Evolutionary conservation across 2,113 vertebrate species (phyloP).

Genomic region (Acrocephalus kingi): DNA sequence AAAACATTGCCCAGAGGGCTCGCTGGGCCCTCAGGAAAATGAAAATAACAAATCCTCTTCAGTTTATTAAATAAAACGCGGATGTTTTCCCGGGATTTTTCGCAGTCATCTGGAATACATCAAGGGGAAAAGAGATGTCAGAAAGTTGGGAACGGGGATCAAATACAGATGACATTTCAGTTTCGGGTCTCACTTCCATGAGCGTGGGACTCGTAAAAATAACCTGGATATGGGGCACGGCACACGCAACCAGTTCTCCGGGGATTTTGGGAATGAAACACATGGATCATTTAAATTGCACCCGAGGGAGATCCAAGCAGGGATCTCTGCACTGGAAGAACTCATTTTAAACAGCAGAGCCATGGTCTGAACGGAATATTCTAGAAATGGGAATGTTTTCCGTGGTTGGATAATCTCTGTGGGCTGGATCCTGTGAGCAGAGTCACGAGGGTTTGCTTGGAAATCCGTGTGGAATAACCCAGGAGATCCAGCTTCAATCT

Average conservation of each 20-base stretch:
- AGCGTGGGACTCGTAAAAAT: not conserved
- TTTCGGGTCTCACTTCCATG: not conserved
- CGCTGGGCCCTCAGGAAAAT: not conserved
- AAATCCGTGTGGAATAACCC: not conserved
- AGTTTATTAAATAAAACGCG: not conserved
- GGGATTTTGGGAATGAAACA: not conserved
- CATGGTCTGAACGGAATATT: not conserved
- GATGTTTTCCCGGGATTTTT: not conserved
- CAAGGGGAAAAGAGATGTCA: not conserved
- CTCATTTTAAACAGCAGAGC: not conserved
- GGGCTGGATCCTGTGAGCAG: not conserved
- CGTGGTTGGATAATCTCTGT: not conserved
- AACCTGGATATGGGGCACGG: not conserved
- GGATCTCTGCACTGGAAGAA: not conserved
- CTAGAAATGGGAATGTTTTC: not conserved
- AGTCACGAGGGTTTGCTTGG: not conserved
- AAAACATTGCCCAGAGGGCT: not conserved
- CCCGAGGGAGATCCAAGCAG: not conserved
- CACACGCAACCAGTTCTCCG: fast-evolving
- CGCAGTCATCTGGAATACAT: not conserved
- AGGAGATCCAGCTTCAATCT: not conserved
- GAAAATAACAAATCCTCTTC: not conserved
- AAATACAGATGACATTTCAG: not conserved
- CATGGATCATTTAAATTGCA: not conserved
- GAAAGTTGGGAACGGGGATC: not conserved